Base-by-base conservation (phyloP, 2,888 invertebrate species). In the Coleophora deauratella region DNA sequence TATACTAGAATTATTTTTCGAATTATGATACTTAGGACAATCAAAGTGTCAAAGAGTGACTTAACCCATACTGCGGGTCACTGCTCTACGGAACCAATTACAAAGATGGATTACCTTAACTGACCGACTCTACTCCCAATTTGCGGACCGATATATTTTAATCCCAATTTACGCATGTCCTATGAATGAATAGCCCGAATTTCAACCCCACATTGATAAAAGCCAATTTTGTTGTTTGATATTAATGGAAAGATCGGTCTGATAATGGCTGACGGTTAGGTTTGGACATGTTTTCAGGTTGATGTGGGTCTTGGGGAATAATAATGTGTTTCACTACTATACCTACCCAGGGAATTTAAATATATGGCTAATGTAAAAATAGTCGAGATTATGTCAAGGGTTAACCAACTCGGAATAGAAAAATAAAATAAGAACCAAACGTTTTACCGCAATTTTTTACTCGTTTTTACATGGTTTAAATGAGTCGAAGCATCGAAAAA, bases 121-220 rank as follows among this genome's bases (percentile, higher is more conserved):
- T 59, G 63, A 62, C 57, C 61, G 67, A 72, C 72, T 73, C 61
- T 68, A 64, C 62, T 66, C 66, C 61, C 74, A 75, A 78, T 79
- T 78, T 77, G 72, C 71, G 68, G 66, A 52, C 62, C 68, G 62
- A 75, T 77, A 76, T 72, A 79, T 76, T 80, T 79, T 74, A 78
- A 80, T 75, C 74, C 70, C 63, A 56, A 66, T 71, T 72, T 70
- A 71, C 72, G 72, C 66, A 63, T 74, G 72, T 70, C 58, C 66
- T 55, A 66, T 63, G 59, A 66, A 67, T 62, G 66, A 62, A 70
- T 62, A 61, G 58, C 45, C 54, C 49, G 59, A 62, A 62, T 65
- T 65, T 30, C 35, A 35, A 35, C n/a, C n/a, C 11, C 11, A 7
- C 31, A 64, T 69, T 63, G 63, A 66, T 62, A 55, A 55, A 64